These are phyloP conservation scores for Trichoplusia ni DNA, from an alignment of 1,140 invertebrate genomes.

Conservation along the genomic window DNA sequence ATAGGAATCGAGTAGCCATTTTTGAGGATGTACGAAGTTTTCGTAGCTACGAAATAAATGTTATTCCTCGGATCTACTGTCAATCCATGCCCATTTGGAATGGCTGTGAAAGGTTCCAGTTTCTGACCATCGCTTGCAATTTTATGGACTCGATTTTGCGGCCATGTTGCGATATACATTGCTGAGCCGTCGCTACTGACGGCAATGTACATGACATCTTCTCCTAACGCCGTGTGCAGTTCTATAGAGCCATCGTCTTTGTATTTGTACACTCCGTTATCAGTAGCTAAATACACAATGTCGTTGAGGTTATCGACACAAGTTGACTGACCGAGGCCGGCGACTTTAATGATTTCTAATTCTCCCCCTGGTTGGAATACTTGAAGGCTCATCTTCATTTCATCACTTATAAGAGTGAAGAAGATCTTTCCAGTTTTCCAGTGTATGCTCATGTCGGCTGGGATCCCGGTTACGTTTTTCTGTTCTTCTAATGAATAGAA, in stretches of 20 bases:
- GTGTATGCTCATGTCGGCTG: conserved; percentile 70
- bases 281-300: conserved; percentile 71
- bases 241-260: conserved; percentile 63
- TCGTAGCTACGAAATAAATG: conserved; percentile 69
- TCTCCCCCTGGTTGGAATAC: conserved; percentile 58
- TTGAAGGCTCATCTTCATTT: conserved; percentile 73
- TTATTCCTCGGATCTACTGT: conserved; percentile 68
- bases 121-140: conserved; percentile 65
- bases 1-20: conserved; percentile 58
- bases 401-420: conserved; percentile 69
- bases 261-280: conserved; percentile 76
- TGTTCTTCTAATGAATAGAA: conserved; percentile 57
- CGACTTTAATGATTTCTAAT: conserved; percentile 61
- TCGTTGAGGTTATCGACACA: conserved; percentile 74
- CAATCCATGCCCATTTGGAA: conserved; percentile 71
- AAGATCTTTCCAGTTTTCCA: conserved; percentile 71
- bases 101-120: conserved; percentile 55
- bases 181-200: conserved; percentile 55
- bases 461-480: conserved; percentile 58
- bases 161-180: conserved; percentile 74
- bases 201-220: conserved; percentile 74
- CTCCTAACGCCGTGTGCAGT: conserved; percentile 60
- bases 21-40: conserved; percentile 66
- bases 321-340: conserved; percentile 66
- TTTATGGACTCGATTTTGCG: conserved; percentile 69